Conservation (phyloP, 2,888 invertebrate genomes). For the Pandemis cinnamomeana region DNA sequence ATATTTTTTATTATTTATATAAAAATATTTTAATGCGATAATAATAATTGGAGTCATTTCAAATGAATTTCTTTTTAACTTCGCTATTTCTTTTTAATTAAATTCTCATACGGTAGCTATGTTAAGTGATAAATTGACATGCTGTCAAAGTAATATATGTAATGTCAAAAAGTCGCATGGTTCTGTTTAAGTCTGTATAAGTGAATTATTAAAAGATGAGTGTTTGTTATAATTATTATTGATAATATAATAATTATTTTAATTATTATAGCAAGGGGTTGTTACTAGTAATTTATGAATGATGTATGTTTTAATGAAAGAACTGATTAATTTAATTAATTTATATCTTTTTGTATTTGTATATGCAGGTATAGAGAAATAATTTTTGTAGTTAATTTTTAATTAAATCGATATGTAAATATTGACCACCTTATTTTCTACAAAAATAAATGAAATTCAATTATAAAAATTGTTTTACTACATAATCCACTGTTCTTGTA, state of each 20-base stretch:
- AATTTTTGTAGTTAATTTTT: conserved; percentile 31
- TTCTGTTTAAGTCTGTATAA: conserved; percentile 12
- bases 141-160: neutral
- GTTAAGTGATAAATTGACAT: neutral
- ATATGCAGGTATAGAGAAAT: conserved; percentile 33
- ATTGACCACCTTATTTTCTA: conserved; percentile 36
- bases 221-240: conserved; percentile 16
- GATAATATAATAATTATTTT: conserved; percentile 9
- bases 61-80: neutral
- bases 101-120: conserved; percentile 11
- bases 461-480: conserved; percentile 25
- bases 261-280: conserved; percentile 20
- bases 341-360: conserved; percentile 49
- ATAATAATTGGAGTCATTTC: neutral
- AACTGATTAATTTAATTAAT: conserved; percentile 61
- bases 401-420: conserved; percentile 36
- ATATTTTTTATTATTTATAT: neutral
- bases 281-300: conserved; percentile 24
- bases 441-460: conserved; percentile 27
- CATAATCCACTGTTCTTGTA: neutral
- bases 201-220: conserved; percentile 20
- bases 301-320: conserved; percentile 54
- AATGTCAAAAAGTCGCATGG: conserved; percentile 6
- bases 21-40: conserved; percentile 1
- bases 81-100: conserved; percentile 6